phyloP scores from a whole-genome alignment of 2,113 vertebrate genomes.

The Rallus limicola region DNA sequence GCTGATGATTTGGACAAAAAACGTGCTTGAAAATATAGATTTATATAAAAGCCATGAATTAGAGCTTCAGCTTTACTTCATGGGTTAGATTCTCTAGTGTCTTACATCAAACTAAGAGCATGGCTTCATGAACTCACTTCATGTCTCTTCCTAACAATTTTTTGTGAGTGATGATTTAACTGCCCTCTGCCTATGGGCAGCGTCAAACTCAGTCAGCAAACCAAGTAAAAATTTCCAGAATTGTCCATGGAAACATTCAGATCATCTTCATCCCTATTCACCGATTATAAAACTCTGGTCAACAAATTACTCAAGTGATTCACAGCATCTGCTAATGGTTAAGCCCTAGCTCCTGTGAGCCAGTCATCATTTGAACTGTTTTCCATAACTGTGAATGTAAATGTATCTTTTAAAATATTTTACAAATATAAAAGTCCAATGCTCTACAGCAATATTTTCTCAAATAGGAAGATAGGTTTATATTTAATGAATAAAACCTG shows the following conservation, averaged over 20 bases:
- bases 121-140: neutral
- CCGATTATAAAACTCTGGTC: neutral
- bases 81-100: neutral
- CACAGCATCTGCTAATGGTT: neutral
- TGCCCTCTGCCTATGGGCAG: neutral
- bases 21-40: neutral
- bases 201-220: neutral
- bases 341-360: neutral
- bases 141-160: neutral
- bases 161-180: neutral
- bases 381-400: neutral
- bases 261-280: neutral
- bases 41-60: neutral
- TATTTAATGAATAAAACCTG: neutral
- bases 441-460: neutral
- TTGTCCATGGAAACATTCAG: neutral
- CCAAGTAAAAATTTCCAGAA: neutral
- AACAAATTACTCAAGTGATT: neutral
- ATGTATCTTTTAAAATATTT: neutral
- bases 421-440: neutral
- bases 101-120: neutral
- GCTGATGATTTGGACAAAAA: neutral
- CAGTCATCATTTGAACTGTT: neutral
- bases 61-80: neutral
- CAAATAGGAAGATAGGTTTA: neutral